These are phyloP conservation scores for Struthidea cinerea DNA, from an alignment of 2,113 vertebrate species.

Conservation along the genomic window DNA sequence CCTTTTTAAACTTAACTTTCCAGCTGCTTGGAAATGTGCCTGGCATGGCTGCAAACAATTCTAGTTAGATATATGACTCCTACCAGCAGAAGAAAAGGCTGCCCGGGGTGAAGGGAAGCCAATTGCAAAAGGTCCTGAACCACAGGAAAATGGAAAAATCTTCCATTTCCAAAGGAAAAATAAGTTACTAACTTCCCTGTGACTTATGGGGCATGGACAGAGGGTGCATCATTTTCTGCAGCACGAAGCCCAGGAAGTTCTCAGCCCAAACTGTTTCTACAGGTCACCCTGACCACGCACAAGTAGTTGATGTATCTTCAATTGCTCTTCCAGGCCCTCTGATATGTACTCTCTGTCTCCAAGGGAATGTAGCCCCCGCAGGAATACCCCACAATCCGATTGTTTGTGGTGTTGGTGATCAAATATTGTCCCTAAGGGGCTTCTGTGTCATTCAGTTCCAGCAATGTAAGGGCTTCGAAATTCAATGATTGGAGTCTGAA, in stretches of 20 bases:
- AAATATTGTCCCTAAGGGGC: background rate
- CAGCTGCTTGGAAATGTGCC: background rate
- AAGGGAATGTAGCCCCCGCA: background rate
- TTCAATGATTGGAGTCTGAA: background rate
- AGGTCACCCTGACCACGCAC: no score
- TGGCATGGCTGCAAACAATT: background rate
- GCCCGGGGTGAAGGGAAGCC: background rate
- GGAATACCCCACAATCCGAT: background rate
- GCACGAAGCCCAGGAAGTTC: background rate
- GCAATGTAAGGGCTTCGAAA: background rate
- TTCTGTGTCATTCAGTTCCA: background rate
- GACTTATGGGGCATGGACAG: accelerated
- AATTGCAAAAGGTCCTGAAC: background rate
- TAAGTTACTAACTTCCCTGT: background rate
- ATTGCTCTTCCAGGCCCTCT: background rate
- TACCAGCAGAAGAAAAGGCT: background rate
- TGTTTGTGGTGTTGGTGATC: background rate
- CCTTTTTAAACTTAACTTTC: background rate
- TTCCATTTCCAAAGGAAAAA: background rate
- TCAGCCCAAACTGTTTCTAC: background rate
- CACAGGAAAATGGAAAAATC: background rate
- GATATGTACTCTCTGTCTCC: background rate
- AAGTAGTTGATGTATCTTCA: background rate
- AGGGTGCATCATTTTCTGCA: background rate
- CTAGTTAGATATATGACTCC: background rate